A percentile compares a stretch with the other conserved stretches of the same genome.
Conservation (phyloP, 2,888 invertebrate genomes). For the Rhamphomyia laevipes region DNA sequence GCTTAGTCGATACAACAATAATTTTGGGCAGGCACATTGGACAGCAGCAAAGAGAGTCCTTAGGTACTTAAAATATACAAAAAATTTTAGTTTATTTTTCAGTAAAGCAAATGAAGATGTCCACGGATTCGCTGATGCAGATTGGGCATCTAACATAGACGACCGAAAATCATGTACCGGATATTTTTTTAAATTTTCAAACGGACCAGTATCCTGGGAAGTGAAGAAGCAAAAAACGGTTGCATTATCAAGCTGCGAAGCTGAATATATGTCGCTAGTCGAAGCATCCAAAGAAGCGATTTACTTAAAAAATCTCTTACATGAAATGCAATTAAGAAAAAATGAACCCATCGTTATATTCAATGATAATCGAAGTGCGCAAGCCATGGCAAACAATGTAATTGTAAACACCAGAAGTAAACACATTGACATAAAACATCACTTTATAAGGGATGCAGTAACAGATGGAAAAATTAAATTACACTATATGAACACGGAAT, state of each 20-base stretch:
- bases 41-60: slow-evolving; percentile 3
- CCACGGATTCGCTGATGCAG: not conserved
- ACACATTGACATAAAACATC: not conserved
- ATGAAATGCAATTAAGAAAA: not conserved
- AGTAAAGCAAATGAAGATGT: not conserved
- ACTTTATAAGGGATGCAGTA: not conserved
- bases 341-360: not conserved
- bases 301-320: not conserved
- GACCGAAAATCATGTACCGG: not conserved
- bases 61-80: not conserved
- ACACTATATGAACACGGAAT: not conserved
- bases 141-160: not conserved
- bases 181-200: not conserved
- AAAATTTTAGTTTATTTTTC: not conserved
- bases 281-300: no score
- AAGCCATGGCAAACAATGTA: not conserved
- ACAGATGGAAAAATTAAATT: not conserved
- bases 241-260: not conserved
- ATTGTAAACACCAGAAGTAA: not conserved
- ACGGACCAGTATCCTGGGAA: not conserved
- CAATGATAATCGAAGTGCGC: not conserved
- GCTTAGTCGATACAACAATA: slow-evolving; percentile 5
- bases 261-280: not conserved
- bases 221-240: not conserved
- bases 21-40: slow-evolving; percentile 4